Evolutionary conservation across 2,113 vertebrate species (phyloP).

Genomic region (Hiodon alosoides): DNA sequence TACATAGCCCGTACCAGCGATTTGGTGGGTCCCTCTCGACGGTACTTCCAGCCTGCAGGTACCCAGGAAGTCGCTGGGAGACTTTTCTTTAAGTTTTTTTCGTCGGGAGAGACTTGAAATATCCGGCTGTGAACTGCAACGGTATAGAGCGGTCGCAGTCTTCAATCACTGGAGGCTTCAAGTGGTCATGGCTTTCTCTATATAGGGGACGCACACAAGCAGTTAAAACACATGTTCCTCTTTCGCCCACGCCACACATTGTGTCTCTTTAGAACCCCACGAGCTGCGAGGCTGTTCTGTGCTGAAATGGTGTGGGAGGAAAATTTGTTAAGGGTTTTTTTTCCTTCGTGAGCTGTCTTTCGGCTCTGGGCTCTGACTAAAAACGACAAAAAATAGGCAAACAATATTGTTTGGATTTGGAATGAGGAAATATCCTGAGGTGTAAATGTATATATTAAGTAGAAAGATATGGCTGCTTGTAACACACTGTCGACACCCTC

Average conservation of each 20-base stretch:
- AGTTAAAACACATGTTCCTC: constrained; percentile 2
- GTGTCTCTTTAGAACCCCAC: neutral
- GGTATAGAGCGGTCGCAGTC: constrained; percentile 33
- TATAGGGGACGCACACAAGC: neutral
- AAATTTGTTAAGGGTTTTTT: constrained; percentile 8
- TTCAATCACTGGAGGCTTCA: constrained; percentile 34
- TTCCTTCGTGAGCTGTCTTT: neutral
- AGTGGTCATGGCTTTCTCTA: neutral
- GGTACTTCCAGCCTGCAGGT: no score
- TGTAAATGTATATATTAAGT: no score
- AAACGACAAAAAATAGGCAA: neutral
- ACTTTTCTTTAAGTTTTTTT: no score
- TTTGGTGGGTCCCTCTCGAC: no score
- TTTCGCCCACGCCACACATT: neutral
- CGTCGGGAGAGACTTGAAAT: no score
- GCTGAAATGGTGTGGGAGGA: neutral
- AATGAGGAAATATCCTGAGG: no score
- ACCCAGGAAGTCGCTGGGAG: no score
- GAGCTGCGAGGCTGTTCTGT: neutral
- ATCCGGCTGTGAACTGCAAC: neutral
- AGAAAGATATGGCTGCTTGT: no score
- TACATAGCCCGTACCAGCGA: no score
- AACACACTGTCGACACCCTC: no score
- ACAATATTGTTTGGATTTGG: no score
- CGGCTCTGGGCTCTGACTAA: no score